phyloP scores from a whole-genome alignment of 2,113 vertebrate genomes.

The Nanorana parkeri region DNA sequence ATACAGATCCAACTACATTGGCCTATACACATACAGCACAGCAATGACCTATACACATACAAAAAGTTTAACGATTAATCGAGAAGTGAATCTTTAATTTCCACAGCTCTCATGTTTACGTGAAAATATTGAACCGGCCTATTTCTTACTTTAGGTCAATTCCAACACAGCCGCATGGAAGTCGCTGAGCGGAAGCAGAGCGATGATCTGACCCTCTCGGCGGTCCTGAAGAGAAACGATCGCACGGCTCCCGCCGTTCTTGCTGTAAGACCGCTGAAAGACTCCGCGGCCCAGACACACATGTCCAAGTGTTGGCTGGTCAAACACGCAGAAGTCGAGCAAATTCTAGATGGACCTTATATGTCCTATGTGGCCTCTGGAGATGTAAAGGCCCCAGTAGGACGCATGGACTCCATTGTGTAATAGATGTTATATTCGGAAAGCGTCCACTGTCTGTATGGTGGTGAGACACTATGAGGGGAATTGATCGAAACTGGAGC shows the following conservation, averaged over 20 bases:
- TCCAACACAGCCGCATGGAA: constrained; percentile 72
- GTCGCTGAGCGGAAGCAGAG: constrained; percentile 60
- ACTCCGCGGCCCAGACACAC: constrained; percentile 69
- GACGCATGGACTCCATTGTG: neutral
- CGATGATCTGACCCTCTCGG: constrained; percentile 40
- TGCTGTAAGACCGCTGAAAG: constrained; percentile 78
- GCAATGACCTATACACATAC: no score
- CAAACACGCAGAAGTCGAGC: constrained; percentile 70
- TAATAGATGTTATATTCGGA: no score
- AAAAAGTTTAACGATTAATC: no score
- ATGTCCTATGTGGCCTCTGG: constrained; percentile 73
- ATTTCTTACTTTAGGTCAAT: constrained; percentile 72
- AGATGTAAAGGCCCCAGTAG: constrained; percentile 6
- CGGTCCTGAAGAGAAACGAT: constrained; percentile 66
- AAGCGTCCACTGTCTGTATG: no score
- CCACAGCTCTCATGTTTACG: no score
- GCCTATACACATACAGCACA: no score
- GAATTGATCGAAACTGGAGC: no score
- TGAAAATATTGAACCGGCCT: no score
- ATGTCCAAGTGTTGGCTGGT: constrained; percentile 78
- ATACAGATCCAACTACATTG: no score
- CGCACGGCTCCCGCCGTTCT: constrained; percentile 68
- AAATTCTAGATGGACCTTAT: constrained; percentile 75
- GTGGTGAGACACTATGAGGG: no score
- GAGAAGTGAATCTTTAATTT: no score